Base-by-base conservation (phyloP, 2,113 vertebrate species). In the Siniperca chuatsi region DNA sequence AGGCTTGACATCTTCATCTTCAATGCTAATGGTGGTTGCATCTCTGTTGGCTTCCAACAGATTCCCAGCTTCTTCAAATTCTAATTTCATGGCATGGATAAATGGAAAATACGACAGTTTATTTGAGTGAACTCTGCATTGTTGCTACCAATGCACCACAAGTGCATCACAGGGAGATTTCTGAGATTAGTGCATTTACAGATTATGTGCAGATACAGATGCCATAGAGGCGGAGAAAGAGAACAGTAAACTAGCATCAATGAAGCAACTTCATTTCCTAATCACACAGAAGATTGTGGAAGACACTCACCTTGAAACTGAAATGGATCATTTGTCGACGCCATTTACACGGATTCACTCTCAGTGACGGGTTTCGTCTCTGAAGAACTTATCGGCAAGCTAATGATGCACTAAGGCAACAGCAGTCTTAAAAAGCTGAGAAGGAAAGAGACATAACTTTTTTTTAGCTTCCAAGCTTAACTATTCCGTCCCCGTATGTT, bases 51-150 rank as follows among this genome's bases (percentile, higher is more conserved):
- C 90, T 73, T 93, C 94, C 73, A 97, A 79, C 82, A 96, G 89
- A 89, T 89, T 92, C 29, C 94, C 93, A 80, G 95, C 93, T 91
- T 97, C 97, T 9, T 97, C 97, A 96, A 99, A 99, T 79, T 99
- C 98, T 98, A 60, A 44, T 75, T 37, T 15, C 8, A 71, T 29
- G 23, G 29, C 20, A 70, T 8, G 8, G 54, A 81, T 84, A 61
- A 75, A 78, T 2, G 7, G 82, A 91, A 76, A 67, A 37, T 8
- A 46, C 44, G 11, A 11, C 11, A 4, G 6, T 23, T 42, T 13
- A 25, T 35, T 20, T 46, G 6, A 71, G 4, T 18, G 60, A 50
- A 9, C 4, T 18, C 0, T 25, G 2, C 4, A 33, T 33, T 16
- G 20, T 13, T 66, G 23, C 8, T 35, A 35, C 6, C 50, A 25